phyloP scores from a whole-genome alignment of 2,113 vertebrate species.

The Origma solitaria region DNA sequence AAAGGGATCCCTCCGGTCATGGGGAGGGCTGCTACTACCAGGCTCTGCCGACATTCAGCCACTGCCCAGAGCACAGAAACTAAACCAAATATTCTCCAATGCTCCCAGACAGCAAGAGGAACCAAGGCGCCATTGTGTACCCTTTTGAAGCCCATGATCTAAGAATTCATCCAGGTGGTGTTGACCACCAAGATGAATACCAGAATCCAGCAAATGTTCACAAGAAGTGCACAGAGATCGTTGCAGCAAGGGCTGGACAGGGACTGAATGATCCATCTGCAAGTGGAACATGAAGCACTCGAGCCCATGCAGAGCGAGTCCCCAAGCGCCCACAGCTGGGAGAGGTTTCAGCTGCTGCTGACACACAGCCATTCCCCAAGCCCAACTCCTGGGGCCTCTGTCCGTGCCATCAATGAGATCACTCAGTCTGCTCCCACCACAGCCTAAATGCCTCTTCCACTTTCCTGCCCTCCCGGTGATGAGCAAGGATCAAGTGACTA shows the following conservation, averaged over 20 bases:
- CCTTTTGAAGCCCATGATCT: neutral
- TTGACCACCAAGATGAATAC: neutral
- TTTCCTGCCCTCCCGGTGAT: neutral
- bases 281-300: fast-evolving
- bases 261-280: neutral
- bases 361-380: fast-evolving
- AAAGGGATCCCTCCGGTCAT: fast-evolving
- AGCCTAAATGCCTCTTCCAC: neutral
- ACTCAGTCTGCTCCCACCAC: neutral
- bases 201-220: neutral
- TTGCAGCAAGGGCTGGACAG: neutral
- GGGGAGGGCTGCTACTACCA: fast-evolving
- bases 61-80: neutral
- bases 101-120: neutral
- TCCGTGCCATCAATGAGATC: neutral
- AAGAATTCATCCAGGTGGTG: neutral
- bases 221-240: neutral
- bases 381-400: neutral
- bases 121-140: fast-evolving
- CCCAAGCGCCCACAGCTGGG: fast-evolving
- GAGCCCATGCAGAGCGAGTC: neutral
- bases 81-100: neutral
- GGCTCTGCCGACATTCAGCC: neutral
- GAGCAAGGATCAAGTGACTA: neutral
- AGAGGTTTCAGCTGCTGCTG: neutral